Conservation (phyloP, 2,113 vertebrate genomes). For the Gadus chalcogrammus region DNA sequence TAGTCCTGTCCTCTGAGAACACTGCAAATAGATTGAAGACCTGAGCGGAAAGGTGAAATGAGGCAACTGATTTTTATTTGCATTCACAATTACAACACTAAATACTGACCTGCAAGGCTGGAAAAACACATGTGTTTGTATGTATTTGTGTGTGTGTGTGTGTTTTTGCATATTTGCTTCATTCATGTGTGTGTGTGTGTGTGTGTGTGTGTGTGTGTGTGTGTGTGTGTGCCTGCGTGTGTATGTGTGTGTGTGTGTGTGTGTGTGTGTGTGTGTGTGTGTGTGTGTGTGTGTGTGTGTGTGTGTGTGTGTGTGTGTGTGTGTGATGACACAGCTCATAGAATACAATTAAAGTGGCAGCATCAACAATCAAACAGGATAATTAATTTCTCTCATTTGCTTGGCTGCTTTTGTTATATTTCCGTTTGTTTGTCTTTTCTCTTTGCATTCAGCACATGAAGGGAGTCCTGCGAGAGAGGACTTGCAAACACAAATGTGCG, state of each 20-base stretch:
- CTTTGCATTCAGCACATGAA: slow-evolving; percentile 39
- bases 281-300: slow-evolving; percentile 17
- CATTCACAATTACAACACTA: no score
- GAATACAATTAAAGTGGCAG: slow-evolving; percentile 27
- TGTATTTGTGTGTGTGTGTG: no score
- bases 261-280: not conserved
- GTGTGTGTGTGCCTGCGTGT: no score
- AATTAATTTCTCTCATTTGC: slow-evolving; percentile 57
- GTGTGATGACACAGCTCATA: not conserved
- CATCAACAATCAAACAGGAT: slow-evolving; percentile 47
- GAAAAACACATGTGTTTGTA: no score
- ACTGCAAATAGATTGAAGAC: not conserved
- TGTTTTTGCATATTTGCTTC: no score
- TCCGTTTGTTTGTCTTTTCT: slow-evolving; percentile 55
- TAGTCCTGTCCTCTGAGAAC: not conserved
- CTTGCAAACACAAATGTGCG: slow-evolving; percentile 5
- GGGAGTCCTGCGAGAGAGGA: slow-evolving; percentile 39
- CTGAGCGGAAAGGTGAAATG: no score
- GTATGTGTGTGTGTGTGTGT: no score
- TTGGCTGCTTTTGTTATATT: slow-evolving; percentile 57
- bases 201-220: no score
- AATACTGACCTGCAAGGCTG: no score
- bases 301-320: slow-evolving; percentile 12
- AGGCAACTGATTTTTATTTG: no score
- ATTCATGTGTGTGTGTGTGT: no score